Evolutionary conservation across 2,797 vertebrate species (phyloP), one percentile per base, ranked within the genome.

Genomic region (Mallotus villosus): DNA sequence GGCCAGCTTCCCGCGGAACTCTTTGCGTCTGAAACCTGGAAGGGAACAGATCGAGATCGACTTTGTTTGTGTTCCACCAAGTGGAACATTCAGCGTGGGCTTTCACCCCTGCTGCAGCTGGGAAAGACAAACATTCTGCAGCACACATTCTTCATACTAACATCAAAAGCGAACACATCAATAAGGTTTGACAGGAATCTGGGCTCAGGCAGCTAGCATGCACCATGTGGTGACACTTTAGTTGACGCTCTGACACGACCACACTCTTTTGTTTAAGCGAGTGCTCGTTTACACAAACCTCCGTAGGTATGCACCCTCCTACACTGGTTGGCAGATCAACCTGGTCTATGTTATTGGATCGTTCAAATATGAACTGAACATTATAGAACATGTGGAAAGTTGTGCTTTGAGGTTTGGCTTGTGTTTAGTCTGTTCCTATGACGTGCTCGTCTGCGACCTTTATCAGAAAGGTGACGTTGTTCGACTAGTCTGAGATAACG

Each of bases 1-100:
- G 64, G 98, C 98, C 81, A 99, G 79, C 86, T 98, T 99, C 49
- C 98, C 98, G 65, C 98, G 93, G 78, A 99, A 99, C 85, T 99
- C 97, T 77, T 99, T 99, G 49, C 96, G 95, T 73, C 86, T 84
- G 77, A 99, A 99, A 37, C 97, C 98, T 99, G 87, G 0, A 2
- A 25, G 25, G 32, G 1, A 19, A 60, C 58, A 58, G 41, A 46
- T 8, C 1, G 9, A 46, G 41, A 46, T 46, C 1, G 2, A 46
- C 12, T 46, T 46, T 46, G 41, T 46, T n/a, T n/a, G n/a, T 14
- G 41, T 14, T 12, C 11, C 9, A 8, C 41, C 2, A 46, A 46
- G 41, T 46, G 11, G 11, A 46, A 11, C 1, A 14, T 46, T 12
- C 11, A 46, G 41, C 12, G 41, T 8, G 11, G 41, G 41, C 41